Conservation (phyloP, 2,888 invertebrate species). For the Chaitophorus viminalis region DNA sequence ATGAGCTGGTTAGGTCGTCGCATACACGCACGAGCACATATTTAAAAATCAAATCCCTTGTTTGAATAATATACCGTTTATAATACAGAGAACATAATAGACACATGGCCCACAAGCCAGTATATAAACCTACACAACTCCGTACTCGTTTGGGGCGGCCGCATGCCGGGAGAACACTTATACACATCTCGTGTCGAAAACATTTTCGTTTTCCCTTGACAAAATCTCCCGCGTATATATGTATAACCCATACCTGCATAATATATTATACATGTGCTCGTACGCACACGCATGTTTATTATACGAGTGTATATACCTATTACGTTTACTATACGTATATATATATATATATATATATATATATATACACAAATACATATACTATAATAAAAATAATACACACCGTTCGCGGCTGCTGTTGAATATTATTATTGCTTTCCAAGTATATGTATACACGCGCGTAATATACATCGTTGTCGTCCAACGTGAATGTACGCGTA, state of each 20-base stretch:
- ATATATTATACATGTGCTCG: neutral
- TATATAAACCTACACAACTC: neutral
- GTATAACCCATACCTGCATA: neutral
- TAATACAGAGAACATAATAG: too few relatives aligned
- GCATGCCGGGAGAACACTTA: neutral
- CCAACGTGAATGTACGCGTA: neutral
- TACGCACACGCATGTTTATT: neutral
- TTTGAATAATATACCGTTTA: too few relatives aligned
- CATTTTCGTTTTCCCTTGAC: neutral
- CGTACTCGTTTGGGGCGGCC: neutral
- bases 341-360: too few relatives aligned
- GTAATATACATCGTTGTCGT: slow-evolving; percentile 14
- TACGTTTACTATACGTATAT: too few relatives aligned
- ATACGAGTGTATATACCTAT: too few relatives aligned
- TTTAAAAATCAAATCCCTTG: neutral
- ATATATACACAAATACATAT: neutral
- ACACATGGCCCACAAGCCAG: neutral
- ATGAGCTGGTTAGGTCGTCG: too few relatives aligned
- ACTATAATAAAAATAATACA: slow-evolving; percentile 3
- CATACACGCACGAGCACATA: neutral
- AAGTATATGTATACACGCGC: neutral
- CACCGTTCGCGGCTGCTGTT: slow-evolving; percentile 2
- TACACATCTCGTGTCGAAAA: neutral
- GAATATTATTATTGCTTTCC: slow-evolving; percentile 39
- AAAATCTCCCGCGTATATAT: neutral